These are phyloP conservation scores for Setophaga coronata DNA, from an alignment of 2,113 vertebrate genomes.

Conservation along the genomic window DNA sequence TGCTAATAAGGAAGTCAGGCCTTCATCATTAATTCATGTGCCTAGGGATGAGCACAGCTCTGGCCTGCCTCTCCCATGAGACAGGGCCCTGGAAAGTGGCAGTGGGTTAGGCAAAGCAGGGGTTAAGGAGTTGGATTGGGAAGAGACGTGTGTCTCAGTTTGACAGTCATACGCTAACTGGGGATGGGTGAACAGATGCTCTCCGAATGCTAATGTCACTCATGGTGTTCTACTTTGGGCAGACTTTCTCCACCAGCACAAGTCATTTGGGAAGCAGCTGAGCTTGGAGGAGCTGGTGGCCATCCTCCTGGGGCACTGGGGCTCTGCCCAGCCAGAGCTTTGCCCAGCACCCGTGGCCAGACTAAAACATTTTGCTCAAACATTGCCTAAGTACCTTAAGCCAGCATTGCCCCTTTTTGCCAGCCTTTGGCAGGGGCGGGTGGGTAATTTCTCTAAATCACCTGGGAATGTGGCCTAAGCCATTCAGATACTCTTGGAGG, in stretches of 20 bases:
- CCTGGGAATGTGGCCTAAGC: background rate
- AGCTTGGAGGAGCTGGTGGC: background rate
- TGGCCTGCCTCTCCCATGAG: background rate
- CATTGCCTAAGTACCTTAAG: background rate
- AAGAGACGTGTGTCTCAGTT: conserved; percentile 59
- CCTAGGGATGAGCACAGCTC: background rate
- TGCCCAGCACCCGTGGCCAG: rapidly evolving
- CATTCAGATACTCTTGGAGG: background rate
- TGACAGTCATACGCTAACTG: conserved; percentile 62
- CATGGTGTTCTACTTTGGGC: conserved; percentile 65
- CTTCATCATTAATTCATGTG: conserved; percentile 18
- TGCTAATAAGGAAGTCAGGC: background rate
- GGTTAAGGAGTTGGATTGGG: conserved; percentile 65
- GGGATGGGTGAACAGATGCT: conserved; percentile 68
- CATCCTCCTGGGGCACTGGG: background rate
- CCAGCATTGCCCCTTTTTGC: background rate
- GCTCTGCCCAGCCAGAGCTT: background rate
- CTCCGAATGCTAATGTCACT: conserved; percentile 66
- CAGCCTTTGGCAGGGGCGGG: background rate
- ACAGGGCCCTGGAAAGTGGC: background rate
- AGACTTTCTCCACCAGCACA: conserved; percentile 52
- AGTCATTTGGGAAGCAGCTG: conserved; percentile 32
- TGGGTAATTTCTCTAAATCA: background rate
- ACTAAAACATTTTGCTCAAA: background rate
- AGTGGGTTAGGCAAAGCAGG: conserved; percentile 43